These are phyloP conservation scores for Melanophora roralis DNA, from an alignment of 2,888 invertebrate species.

Conservation along the genomic window DNA sequence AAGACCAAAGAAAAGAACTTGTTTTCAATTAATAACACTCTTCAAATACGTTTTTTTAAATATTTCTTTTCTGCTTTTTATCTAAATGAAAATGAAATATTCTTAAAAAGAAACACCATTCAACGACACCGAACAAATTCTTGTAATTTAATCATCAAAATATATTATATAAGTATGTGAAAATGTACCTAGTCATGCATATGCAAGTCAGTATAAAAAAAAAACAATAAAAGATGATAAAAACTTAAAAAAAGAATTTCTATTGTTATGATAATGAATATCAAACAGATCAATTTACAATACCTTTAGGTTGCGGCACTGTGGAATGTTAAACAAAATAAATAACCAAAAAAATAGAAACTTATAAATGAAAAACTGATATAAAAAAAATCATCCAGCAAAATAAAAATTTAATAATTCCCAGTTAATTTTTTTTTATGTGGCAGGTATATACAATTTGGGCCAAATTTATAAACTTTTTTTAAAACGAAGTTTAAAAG, in stretches of 20 bases:
- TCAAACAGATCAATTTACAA: slow-evolving; percentile 60
- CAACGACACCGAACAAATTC: slow-evolving; percentile 8
- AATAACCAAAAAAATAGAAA: no score
- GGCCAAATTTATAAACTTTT: no score
- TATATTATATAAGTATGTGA: slow-evolving; percentile 14
- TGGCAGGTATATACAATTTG: no score
- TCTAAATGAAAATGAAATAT: not conserved
- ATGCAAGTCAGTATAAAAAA: not conserved
- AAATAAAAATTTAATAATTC: no score
- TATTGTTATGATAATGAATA: slow-evolving; percentile 60
- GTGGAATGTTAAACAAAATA: not conserved
- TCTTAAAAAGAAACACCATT: slow-evolving; percentile 1
- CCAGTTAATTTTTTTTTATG: no score
- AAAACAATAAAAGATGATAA: slow-evolving; percentile 21
- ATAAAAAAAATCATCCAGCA: no score
- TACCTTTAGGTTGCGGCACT: slow-evolving; percentile 1
- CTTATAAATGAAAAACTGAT: no score
- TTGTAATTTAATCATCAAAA: slow-evolving; percentile 52
- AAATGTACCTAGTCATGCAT: not conserved
- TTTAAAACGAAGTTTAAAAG: no score
- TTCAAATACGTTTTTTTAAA: slow-evolving; percentile 20
- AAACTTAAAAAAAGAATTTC: slow-evolving; percentile 46
- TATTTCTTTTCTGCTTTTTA: slow-evolving; percentile 6
- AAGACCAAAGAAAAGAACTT: slow-evolving; percentile 56
- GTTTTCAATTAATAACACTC: slow-evolving; percentile 30